A percentile compares a stretch with the other conserved stretches of the same genome.
Conservation (phyloP, 2,797 vertebrate genomes). For the Onychomys torridus region DNA sequence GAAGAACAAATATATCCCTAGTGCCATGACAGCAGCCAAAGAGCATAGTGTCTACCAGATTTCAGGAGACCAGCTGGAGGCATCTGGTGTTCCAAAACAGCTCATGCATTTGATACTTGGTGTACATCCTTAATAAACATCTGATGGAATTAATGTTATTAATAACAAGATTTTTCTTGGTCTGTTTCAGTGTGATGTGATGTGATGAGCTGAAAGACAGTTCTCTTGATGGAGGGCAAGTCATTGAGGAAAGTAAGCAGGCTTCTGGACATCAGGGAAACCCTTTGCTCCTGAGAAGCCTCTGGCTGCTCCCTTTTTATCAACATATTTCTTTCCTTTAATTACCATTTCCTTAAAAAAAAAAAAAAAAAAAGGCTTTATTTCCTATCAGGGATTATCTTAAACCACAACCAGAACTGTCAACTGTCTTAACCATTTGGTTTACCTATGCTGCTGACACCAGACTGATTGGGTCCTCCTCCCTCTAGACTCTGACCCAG, state of each 20-base stretch:
- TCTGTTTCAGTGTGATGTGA: background rate
- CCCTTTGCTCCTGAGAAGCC: background rate
- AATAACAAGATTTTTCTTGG: background rate
- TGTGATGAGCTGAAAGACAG: background rate
- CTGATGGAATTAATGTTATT: background rate
- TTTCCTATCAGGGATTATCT: background rate
- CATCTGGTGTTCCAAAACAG: background rate
- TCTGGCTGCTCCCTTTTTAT: background rate
- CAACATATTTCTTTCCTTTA: constrained; percentile 26
- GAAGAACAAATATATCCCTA: background rate
- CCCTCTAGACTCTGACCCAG: background rate
- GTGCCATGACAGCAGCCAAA: background rate
- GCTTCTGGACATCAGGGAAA: background rate
- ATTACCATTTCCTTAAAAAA: constrained; percentile 28
- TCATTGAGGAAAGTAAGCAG: background rate
- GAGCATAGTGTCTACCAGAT: background rate
- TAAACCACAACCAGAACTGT: constrained; percentile 22
- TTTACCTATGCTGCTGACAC: background rate
- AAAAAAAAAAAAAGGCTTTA: constrained; percentile 55
- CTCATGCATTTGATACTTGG: background rate
- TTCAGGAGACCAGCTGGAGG: background rate
- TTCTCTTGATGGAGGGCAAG: background rate
- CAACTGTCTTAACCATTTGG: background rate
- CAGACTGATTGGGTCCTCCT: background rate
- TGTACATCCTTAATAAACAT: constrained; percentile 19